phyloP scores from a whole-genome alignment of 2,797 vertebrate genomes.

The Cirrhinus molitorella region DNA sequence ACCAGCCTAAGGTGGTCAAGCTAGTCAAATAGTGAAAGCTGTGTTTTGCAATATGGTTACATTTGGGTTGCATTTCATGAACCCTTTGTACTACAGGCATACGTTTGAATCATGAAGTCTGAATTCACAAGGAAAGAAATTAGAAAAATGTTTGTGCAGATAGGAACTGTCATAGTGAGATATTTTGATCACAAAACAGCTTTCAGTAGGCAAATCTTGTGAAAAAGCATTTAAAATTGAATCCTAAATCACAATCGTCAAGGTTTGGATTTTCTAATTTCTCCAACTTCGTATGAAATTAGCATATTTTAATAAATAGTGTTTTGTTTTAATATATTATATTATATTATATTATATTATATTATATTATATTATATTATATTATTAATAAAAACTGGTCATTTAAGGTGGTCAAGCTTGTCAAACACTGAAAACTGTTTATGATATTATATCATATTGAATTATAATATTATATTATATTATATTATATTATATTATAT shows the following conservation, averaged over 20 bases:
- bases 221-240: background rate
- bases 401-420: background rate
- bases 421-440: background rate
- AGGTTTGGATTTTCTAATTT: background rate
- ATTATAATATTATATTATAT: too few species aligned
- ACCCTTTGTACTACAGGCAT: background rate
- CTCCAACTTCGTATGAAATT: background rate
- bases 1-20: constrained; percentile 31
- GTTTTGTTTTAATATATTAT: background rate
- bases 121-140: background rate
- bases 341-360: background rate
- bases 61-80: background rate
- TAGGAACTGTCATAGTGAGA: background rate
- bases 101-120: background rate
- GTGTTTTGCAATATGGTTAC: background rate
- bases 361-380: background rate
- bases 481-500: too few species aligned
- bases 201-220: background rate
- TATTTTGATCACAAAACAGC: background rate
- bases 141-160: background rate
- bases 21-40: constrained; percentile 20
- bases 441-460: background rate
- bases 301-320: background rate
- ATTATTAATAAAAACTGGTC: too few species aligned
- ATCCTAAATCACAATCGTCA: background rate